Evolutionary conservation across 1,140 invertebrate species (phyloP).

Genomic region (Monomorium pharaonis): DNA sequence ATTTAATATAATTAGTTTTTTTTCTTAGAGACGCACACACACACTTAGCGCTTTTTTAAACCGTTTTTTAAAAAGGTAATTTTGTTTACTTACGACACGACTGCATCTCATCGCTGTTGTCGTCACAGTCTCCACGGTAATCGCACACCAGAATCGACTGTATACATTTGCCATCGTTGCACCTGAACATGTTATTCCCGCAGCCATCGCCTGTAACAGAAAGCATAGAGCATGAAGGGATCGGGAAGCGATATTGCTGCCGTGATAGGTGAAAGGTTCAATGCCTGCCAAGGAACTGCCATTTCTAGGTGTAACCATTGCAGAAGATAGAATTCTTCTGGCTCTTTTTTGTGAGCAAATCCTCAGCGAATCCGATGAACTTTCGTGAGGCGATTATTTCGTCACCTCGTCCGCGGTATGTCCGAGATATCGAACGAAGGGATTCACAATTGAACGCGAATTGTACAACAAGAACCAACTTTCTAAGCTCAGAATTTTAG

Average conservation of each 20-base stretch:
- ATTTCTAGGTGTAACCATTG: constrained; percentile 53
- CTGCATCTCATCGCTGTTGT: constrained; percentile 95
- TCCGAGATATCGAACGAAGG: not conserved
- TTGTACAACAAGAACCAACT: not conserved
- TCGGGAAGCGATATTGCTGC: constrained; percentile 73
- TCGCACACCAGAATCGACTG: constrained; percentile 94
- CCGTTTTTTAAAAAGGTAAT: too few relatives aligned
- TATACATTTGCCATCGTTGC: constrained; percentile 95
- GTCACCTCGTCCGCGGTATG: constrained; percentile 29
- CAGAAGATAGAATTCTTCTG: constrained; percentile 37
- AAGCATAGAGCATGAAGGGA: constrained; percentile 62
- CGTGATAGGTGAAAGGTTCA: constrained; percentile 84
- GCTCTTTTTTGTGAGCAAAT: constrained; percentile 19
- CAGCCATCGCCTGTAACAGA: constrained; percentile 82
- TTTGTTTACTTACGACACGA: constrained; percentile 95
- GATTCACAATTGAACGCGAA: not conserved
- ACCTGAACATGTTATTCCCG: constrained; percentile 91
- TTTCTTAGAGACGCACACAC: too few relatives aligned
- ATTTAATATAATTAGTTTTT: too few relatives aligned
- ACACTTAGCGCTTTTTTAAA: too few relatives aligned
- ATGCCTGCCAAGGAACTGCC: constrained; percentile 67
- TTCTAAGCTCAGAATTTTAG: not conserved
- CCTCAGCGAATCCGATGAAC: constrained; percentile 53
- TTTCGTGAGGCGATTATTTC: constrained; percentile 30
- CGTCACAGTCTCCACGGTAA: constrained; percentile 95